These are phyloP conservation scores for Drosophila bunnanda DNA, from an alignment of 2,888 invertebrate species.

Conservation along the genomic window DNA sequence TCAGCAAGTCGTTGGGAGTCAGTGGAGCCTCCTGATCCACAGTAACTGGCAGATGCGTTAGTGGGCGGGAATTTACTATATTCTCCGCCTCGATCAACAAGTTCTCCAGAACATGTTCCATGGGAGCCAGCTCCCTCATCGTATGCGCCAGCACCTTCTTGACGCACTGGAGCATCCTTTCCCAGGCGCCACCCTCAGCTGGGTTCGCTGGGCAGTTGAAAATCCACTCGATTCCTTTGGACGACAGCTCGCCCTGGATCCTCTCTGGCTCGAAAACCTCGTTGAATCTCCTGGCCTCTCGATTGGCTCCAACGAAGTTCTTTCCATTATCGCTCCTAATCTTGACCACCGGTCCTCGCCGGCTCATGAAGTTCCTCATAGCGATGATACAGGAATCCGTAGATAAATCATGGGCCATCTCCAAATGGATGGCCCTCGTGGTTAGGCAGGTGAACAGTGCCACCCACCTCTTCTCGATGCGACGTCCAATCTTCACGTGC, in stretches of 20 bases:
- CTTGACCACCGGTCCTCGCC: neutral
- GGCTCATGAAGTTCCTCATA: constrained; percentile 23
- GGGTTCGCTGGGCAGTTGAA: constrained; percentile 17
- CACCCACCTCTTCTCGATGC: constrained; percentile 52
- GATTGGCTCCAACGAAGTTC: neutral
- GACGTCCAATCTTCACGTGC: constrained; percentile 36
- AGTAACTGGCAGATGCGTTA: no score
- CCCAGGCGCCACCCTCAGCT: constrained; percentile 13
- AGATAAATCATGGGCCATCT: constrained; percentile 6
- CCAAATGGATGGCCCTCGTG: constrained; percentile 31
- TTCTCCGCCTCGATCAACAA: neutral
- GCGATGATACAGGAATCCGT: constrained; percentile 16
- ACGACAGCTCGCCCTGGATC: constrained; percentile 5
- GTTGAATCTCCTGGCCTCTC: constrained; percentile 1
- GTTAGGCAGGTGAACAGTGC: constrained; percentile 55
- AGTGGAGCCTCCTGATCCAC: no score
- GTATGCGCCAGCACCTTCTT: neutral
- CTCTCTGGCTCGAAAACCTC: constrained; percentile 13
- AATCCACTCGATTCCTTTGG: neutral
- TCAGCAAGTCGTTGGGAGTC: no score
- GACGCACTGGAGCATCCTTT: neutral
- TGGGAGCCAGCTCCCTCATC: neutral
- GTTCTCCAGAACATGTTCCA: neutral
- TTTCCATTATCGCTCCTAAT: constrained; percentile 8
- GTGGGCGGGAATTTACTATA: no score